These are phyloP conservation scores for Pampus argenteus DNA, from an alignment of 2,797 vertebrate genomes.

Conservation along the genomic window DNA sequence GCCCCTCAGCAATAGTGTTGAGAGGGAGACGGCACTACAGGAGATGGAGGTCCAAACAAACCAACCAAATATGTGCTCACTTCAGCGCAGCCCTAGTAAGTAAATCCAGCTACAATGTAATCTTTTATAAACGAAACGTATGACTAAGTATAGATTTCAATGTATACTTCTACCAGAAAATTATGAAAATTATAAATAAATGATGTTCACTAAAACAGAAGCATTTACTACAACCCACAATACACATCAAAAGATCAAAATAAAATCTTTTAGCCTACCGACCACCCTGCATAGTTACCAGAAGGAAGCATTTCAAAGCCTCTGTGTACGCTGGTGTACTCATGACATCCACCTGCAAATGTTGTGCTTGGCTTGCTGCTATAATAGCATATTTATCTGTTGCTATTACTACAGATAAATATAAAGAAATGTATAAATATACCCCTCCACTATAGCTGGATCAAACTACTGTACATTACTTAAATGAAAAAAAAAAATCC, in stretches of 20 bases:
- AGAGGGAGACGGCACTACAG: constrained; percentile 58
- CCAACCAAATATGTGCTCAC: constrained; percentile 55
- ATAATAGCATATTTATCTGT: not conserved
- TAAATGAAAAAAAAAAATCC: not conserved
- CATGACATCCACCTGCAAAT: not conserved
- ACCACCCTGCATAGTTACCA: too few relatives aligned
- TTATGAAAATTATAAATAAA: too few relatives aligned
- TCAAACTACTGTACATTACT: not conserved
- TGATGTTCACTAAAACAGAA: not conserved
- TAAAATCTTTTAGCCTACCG: too few relatives aligned
- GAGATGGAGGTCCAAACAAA: constrained; percentile 71
- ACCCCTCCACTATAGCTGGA: not conserved
- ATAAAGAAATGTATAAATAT: not conserved
- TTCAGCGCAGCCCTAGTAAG: constrained; percentile 80
- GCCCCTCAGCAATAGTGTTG: constrained; percentile 53
- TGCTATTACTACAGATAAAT: not conserved
- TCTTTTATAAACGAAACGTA: not conserved
- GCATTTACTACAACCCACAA: too few relatives aligned
- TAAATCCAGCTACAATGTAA: not conserved
- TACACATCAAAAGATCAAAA: too few relatives aligned
- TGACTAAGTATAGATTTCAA: not conserved
- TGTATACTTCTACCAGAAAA: not conserved
- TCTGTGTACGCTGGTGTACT: not conserved
- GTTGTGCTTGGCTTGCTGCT: not conserved
- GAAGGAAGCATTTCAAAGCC: too few relatives aligned